phyloP scores from a whole-genome alignment of 2,888 invertebrate genomes.

The Nephrotoma guestfalica region DNA sequence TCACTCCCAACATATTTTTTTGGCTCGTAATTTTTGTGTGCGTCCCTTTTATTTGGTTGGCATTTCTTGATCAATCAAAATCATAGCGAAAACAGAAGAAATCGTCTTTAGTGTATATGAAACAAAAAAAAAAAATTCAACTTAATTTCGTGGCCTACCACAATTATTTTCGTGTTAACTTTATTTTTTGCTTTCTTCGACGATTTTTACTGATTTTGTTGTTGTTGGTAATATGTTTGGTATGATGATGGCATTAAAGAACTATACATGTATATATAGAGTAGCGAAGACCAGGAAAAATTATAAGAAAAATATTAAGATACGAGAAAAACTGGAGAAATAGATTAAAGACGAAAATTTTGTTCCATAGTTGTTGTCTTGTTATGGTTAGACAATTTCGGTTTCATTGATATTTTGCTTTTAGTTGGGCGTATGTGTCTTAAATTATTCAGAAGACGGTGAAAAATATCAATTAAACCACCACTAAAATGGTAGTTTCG shows the following conservation, averaged over 20 bases:
- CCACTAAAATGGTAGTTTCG: no score
- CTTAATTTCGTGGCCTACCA: conserved; percentile 4
- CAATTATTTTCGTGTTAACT: conserved; percentile 3
- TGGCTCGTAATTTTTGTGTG: background rate
- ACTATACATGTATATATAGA: background rate
- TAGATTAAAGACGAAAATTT: background rate
- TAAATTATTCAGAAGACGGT: no score
- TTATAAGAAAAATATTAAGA: background rate
- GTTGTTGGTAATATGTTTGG: background rate
- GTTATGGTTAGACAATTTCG: no score
- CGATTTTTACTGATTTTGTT: background rate
- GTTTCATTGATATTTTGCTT: no score
- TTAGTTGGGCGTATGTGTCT: no score
- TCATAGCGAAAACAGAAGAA: background rate
- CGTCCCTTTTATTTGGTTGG: background rate
- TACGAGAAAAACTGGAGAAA: background rate
- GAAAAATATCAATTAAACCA: no score
- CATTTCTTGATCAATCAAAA: background rate
- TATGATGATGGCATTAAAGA: background rate
- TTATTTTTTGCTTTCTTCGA: background rate
- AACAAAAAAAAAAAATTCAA: background rate
- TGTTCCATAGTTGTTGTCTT: background rate
- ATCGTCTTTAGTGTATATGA: background rate
- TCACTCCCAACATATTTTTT: background rate
- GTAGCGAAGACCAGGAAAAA: background rate